Conservation (phyloP, 2,797 vertebrate genomes). For the Urophycis tenuis region DNA sequence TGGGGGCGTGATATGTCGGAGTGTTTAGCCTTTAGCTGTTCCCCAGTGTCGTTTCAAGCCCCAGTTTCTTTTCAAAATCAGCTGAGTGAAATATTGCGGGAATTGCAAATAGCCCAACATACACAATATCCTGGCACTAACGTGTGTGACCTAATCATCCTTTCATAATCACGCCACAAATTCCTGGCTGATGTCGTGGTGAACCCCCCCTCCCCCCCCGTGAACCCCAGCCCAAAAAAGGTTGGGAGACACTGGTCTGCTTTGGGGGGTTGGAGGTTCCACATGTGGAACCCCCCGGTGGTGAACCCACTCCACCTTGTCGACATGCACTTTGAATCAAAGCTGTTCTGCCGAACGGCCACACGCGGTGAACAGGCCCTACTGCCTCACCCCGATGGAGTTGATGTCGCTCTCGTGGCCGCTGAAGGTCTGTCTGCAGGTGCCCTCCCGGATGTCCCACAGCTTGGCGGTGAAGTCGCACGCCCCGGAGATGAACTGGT, state of each 20-base stretch:
- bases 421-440: constrained; percentile 89
- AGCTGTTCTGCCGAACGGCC: background rate
- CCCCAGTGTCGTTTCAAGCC: no score
- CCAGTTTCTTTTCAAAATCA: no score
- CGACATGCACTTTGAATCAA: background rate
- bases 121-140: background rate
- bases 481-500: constrained; percentile 91
- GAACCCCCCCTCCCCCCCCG: no score
- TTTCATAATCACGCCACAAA: background rate
- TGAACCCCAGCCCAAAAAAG: no score
- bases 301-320: no score
- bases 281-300: no score
- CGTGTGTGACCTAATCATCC: background rate
- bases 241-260: no score
- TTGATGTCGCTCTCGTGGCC: constrained; percentile 98
- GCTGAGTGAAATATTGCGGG: no score
- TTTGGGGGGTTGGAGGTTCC: no score
- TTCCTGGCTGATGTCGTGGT: no score
- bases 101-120: background rate
- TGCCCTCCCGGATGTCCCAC: constrained; percentile 89
- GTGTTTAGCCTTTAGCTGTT: background rate
- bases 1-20: constrained; percentile 5
- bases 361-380: background rate
- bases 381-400: constrained; percentile 78
- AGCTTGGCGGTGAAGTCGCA: constrained; percentile 95